phyloP scores from a whole-genome alignment of 1,140 invertebrate genomes.

The Leptonema lineaticorne region DNA sequence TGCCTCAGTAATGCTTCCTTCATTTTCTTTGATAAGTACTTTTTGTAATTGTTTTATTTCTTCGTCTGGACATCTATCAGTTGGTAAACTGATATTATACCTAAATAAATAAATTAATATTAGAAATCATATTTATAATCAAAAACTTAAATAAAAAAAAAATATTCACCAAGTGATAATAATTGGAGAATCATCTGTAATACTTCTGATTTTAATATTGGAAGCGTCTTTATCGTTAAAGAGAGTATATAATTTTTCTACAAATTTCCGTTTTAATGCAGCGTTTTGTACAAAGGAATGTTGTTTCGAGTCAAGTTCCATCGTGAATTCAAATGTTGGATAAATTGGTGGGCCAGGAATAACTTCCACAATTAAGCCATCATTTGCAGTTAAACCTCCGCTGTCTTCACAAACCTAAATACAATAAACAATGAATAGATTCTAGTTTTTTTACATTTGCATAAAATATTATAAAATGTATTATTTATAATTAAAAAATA shows the following conservation, averaged over 20 bases:
- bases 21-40: slow-evolving; percentile 67
- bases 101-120: slow-evolving; percentile 41
- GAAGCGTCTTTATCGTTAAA: slow-evolving; percentile 74
- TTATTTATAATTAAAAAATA: no score
- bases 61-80: slow-evolving; percentile 71
- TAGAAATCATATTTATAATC: not conserved
- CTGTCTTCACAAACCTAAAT: slow-evolving; percentile 63
- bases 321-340: slow-evolving; percentile 67
- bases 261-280: slow-evolving; percentile 69
- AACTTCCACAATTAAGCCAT: slow-evolving; percentile 78
- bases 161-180: slow-evolving; percentile 68
- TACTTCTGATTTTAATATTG: slow-evolving; percentile 68
- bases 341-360: slow-evolving; percentile 56
- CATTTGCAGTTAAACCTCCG: slow-evolving; percentile 68
- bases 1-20: slow-evolving; percentile 62
- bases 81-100: slow-evolving; percentile 56
- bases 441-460: not conserved
- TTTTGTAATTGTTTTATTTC: slow-evolving; percentile 71
- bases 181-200: slow-evolving; percentile 60
- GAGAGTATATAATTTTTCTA: slow-evolving; percentile 73
- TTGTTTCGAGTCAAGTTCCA: slow-evolving; percentile 74
- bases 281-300: slow-evolving; percentile 71
- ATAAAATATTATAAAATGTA: no score
- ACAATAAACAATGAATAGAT: not conserved
- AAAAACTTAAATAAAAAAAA: not conserved